Evolutionary conservation across 2,113 vertebrate species (phyloP).

Genomic region (Chaenogobius annularis): DNA sequence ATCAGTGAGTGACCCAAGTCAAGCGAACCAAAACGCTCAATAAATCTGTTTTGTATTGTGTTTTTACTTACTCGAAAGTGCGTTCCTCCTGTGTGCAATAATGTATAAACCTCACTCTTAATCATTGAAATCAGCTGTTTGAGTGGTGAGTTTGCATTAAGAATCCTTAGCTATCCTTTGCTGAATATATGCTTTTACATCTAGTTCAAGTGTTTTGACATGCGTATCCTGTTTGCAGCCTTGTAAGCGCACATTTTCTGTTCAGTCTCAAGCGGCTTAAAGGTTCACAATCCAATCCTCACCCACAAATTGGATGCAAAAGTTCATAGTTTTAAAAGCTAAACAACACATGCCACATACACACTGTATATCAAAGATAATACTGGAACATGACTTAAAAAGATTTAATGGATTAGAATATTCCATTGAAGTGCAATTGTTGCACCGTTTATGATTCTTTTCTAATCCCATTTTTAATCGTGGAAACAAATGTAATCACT

Average conservation of each 20-base stretch:
- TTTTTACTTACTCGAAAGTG: not conserved
- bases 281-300: not conserved
- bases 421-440: not conserved
- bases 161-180: no score
- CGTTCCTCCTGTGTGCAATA: not conserved
- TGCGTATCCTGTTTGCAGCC: not conserved
- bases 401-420: not conserved
- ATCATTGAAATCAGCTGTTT: not conserved
- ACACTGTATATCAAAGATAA: no score
- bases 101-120: not conserved
- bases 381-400: slow-evolving; percentile 12
- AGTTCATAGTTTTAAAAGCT: slow-evolving; percentile 12
- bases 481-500: not conserved
- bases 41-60: not conserved
- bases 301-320: not conserved
- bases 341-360: no score
- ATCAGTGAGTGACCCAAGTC: slow-evolving; percentile 77
- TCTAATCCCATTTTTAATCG: not conserved
- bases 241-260: not conserved
- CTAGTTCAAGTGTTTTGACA: not conserved
- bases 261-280: not conserved
- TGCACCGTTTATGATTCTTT: not conserved
- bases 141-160: not conserved
- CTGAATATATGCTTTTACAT: not conserved
- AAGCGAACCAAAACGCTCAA: not conserved